A percentile compares a stretch with the other conserved stretches of the same genome.
phyloP scores from a whole-genome alignment of 2,113 vertebrate species.

The Catharus fuscescens region DNA sequence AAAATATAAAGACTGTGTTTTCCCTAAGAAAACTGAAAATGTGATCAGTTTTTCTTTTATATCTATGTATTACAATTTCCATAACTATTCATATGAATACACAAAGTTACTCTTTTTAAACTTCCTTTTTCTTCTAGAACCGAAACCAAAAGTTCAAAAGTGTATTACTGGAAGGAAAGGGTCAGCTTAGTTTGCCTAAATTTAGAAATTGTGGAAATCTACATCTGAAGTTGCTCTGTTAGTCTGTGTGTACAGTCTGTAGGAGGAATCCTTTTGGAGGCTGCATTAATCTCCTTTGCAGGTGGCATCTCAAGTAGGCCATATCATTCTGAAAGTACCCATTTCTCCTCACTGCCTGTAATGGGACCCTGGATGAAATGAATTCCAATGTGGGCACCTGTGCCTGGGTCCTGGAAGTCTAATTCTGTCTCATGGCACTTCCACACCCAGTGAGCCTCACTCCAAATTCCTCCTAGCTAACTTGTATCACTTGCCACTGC shows the following conservation, averaged over 20 bases:
- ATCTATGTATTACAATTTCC: background rate
- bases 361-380: accelerated
- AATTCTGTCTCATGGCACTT: background rate
- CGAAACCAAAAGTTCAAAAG: background rate
- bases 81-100: background rate
- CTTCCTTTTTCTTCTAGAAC: background rate
- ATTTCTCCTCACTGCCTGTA: background rate
- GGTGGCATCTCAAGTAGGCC: background rate
- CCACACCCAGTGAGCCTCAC: background rate
- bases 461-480: background rate
- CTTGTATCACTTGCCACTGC: background rate
- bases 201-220: background rate
- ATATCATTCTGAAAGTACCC: background rate
- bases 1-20: background rate
- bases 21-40: background rate
- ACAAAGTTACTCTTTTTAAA: background rate
- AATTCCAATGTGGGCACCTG: background rate
- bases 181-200: background rate
- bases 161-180: background rate
- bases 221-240: background rate
- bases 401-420: background rate
- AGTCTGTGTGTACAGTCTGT: background rate
- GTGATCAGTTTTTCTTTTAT: background rate
- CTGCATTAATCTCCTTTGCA: background rate
- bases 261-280: background rate